phyloP scores from a whole-genome alignment of 2,888 invertebrate species.

The Acanthococcus lagerstroemiae region DNA sequence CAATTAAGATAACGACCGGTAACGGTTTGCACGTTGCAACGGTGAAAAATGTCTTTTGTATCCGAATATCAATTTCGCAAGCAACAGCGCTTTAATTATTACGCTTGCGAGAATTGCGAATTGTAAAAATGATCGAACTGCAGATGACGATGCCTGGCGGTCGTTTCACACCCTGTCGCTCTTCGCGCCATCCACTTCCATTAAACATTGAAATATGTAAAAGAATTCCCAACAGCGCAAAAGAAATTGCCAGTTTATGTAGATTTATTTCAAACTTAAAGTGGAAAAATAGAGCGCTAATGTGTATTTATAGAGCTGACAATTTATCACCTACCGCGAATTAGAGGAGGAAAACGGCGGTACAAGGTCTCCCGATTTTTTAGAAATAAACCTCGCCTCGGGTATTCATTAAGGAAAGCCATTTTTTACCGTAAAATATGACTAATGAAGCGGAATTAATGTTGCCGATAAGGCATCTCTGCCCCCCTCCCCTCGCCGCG shows the following conservation, averaged over 20 bases:
- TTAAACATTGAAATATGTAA: conserved; percentile 25
- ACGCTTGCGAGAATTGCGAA: no score
- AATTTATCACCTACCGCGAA: conserved; percentile 20
- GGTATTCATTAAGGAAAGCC: conserved; percentile 20
- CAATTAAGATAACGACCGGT: no score
- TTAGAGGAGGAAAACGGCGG: not conserved
- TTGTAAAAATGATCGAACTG: no score
- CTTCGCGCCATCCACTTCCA: no score
- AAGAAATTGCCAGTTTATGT: conserved; percentile 26
- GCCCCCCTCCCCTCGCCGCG: no score
- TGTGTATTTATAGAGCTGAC: conserved; percentile 24
- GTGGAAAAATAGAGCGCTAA: conserved; percentile 24
- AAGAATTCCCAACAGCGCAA: conserved; percentile 21
- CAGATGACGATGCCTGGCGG: no score
- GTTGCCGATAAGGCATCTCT: conserved; percentile 23
- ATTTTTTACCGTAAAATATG: conserved; percentile 21
- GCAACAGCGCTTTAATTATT: no score
- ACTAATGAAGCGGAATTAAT: conserved; percentile 26
- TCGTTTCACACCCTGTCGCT: no score
- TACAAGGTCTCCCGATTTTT: not conserved
- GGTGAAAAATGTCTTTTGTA: no score
- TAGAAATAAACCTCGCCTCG: conserved; percentile 7
- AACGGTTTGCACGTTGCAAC: no score
- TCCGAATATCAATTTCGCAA: no score
- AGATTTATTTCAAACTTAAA: conserved; percentile 25